These are phyloP conservation scores for Notodonta dromedarius DNA, from an alignment of 2,888 invertebrate genomes.

Conservation along the genomic window DNA sequence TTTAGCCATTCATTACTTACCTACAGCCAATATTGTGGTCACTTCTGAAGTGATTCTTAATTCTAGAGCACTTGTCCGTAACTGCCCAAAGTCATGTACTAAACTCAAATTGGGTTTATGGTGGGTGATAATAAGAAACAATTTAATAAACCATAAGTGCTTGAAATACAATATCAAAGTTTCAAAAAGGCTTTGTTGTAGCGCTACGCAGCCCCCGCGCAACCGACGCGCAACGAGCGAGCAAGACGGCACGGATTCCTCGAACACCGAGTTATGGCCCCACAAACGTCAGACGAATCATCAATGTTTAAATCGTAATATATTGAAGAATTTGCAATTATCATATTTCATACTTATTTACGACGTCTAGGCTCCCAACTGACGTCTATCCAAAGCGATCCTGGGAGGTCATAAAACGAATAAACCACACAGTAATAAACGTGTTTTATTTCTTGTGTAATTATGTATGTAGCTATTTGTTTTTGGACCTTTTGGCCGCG, in stretches of 20 bases:
- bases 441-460: constrained; percentile 75
- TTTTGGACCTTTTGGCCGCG: constrained; percentile 47
- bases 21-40: no score
- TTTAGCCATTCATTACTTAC: no score
- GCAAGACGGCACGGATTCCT: constrained; percentile 55
- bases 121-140: no score
- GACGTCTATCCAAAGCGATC: constrained; percentile 76
- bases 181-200: constrained; percentile 45
- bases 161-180: constrained; percentile 50
- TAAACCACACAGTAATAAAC: constrained; percentile 71
- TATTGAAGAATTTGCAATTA: constrained; percentile 84
- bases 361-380: constrained; percentile 78
- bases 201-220: constrained; percentile 25
- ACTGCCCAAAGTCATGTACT: no score
- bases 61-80: no score
- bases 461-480: constrained; percentile 68
- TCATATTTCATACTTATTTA: constrained; percentile 84
- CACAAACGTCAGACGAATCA: constrained; percentile 81
- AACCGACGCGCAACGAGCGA: constrained; percentile 22
- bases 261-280: constrained; percentile 77
- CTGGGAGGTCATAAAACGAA: constrained; percentile 75
- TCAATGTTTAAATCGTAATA: constrained; percentile 83
- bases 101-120: no score
- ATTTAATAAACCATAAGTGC: no score
- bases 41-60: no score